phyloP scores from a whole-genome alignment of 2,888 invertebrate species.

The Caenorhabditis macrosperma region DNA sequence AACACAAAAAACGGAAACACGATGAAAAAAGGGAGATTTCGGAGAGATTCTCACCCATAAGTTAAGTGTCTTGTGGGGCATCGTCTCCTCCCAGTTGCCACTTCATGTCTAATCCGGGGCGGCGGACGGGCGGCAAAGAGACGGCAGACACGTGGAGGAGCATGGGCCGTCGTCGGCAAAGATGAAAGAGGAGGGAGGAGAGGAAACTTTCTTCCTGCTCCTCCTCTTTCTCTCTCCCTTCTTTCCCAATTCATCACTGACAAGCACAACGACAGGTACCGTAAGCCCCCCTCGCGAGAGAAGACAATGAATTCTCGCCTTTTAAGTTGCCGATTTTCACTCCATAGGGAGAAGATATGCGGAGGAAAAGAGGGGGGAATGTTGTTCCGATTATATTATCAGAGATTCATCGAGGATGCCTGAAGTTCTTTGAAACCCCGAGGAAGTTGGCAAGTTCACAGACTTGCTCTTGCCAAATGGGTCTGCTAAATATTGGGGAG shows the following conservation, averaged over 20 bases:
- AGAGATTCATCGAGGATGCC: too few relatives aligned
- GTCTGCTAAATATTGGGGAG: too few relatives aligned
- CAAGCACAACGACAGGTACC: conserved; percentile 50
- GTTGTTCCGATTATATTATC: too few relatives aligned
- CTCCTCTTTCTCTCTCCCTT: not conserved
- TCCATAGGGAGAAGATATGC: conserved; percentile 4
- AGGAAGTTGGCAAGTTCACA: too few relatives aligned
- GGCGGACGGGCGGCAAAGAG: conserved; percentile 8
- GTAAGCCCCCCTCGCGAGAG: conserved; percentile 8
- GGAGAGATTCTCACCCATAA: not conserved
- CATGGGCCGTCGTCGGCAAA: conserved; percentile 8
- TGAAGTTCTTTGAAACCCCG: too few relatives aligned
- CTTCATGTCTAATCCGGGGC: conserved; percentile 48
- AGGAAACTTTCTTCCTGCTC: not conserved
- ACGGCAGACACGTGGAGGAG: conserved; percentile 37
- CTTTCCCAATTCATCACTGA: conserved; percentile 43
- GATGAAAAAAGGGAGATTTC: too few relatives aligned
- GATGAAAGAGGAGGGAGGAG: not conserved
- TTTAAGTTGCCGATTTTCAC: conserved; percentile 24
- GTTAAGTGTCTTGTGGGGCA: conserved; percentile 5
- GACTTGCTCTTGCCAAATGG: too few relatives aligned
- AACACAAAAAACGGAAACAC: too few relatives aligned
- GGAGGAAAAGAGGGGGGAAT: not conserved
- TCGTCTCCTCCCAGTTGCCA: conserved; percentile 3
- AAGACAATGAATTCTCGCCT: conserved; percentile 34